phyloP scores from a whole-genome alignment of 1,140 invertebrate genomes.

The Papilio glaucus region DNA sequence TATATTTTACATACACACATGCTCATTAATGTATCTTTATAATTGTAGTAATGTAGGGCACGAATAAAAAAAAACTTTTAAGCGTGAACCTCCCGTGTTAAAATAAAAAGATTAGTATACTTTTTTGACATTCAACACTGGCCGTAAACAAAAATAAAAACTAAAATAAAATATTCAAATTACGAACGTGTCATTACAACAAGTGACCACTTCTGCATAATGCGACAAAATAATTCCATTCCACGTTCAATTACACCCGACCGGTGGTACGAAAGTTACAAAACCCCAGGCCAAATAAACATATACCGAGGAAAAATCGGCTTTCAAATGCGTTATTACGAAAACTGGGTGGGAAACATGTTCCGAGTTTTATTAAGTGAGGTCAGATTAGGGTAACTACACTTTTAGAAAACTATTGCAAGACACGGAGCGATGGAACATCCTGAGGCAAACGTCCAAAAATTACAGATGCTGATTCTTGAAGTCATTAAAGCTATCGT shows the following conservation, averaged over 20 bases:
- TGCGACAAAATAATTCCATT: slow-evolving; percentile 38
- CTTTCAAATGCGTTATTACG: slow-evolving; percentile 37
- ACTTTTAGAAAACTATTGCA: neutral
- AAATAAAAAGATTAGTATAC: neutral
- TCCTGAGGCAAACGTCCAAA: too few relatives aligned
- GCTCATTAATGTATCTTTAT: neutral
- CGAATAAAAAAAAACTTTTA: neutral
- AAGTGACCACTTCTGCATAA: slow-evolving; percentile 34
- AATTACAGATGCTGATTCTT: too few relatives aligned
- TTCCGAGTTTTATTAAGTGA: slow-evolving; percentile 37
- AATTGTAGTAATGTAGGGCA: neutral
- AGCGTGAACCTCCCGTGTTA: neutral
- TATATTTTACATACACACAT: neutral
- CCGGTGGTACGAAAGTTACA: slow-evolving; percentile 20
- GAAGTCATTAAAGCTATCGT: too few relatives aligned
- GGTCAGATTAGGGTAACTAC: slow-evolving; percentile 29
- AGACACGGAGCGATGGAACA: neutral
- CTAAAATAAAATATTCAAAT: slow-evolving; percentile 28
- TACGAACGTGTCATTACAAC: slow-evolving; percentile 32
- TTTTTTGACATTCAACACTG: neutral
- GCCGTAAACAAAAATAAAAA: neutral
- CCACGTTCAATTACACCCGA: slow-evolving; percentile 27
- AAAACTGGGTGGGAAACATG: slow-evolving; percentile 38
- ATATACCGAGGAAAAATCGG: slow-evolving; percentile 35
- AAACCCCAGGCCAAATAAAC: slow-evolving; percentile 35